Evolutionary conservation across 2,888 invertebrate genomes (phyloP).

Genomic region (Platynereis dumerilii): DNA sequence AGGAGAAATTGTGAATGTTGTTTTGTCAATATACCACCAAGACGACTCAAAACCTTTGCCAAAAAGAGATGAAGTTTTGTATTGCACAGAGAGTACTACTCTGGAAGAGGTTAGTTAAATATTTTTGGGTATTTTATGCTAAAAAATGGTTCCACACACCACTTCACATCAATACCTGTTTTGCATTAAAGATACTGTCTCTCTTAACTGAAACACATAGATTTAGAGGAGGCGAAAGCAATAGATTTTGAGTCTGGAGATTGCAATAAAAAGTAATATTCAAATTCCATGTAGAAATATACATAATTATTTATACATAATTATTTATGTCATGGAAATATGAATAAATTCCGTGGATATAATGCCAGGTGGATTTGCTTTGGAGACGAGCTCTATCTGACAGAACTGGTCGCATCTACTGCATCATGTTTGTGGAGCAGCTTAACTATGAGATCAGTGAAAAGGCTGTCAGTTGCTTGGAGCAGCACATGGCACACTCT

Average conservation of each 20-base stretch:
- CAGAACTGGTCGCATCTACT: slow-evolving; percentile 41
- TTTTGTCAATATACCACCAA: slow-evolving; percentile 31
- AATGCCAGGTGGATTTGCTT: slow-evolving; percentile 44
- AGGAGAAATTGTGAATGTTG: slow-evolving; percentile 30
- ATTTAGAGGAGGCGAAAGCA: no score
- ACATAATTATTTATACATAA: no score
- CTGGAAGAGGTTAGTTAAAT: slow-evolving; percentile 41
- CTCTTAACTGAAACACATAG: no score
- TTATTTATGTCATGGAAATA: no score
- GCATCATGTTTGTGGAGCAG: slow-evolving; percentile 46
- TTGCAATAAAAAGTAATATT: no score
- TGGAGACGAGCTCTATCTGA: slow-evolving; percentile 43
- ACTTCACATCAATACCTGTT: no score
- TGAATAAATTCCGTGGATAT: no score
- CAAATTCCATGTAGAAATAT: no score
- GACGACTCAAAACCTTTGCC: slow-evolving; percentile 33
- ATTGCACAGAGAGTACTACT: slow-evolving; percentile 42
- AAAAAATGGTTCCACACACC: no score
- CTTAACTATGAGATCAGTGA: slow-evolving; percentile 48
- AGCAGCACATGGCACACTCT: slow-evolving; percentile 28
- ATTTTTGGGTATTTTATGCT: no score
- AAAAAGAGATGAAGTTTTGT: slow-evolving; percentile 38
- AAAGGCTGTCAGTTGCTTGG: slow-evolving; percentile 22
- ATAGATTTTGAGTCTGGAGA: no score
- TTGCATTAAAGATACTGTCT: no score